These are phyloP conservation scores for Danio rerio DNA, from an alignment of 2,113 vertebrate species.

Conservation along the genomic window GRCz12tu NC_133185.1:31622501-31623000, in stretches of 20 bases:
- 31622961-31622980: no score
- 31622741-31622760: conserved; percentile 53
- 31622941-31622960: conserved; percentile 68
- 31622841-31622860: conserved; percentile 60
- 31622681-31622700: background rate
- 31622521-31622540: conserved; percentile 30
- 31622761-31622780: conserved; percentile 48
- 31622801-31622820: conserved; percentile 71
- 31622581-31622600: conserved; percentile 62
- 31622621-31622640: conserved; percentile 19
- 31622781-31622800: background rate
- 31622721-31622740: conserved; percentile 63
- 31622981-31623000: no score
- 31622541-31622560: conserved; percentile 66
- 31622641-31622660: conserved; percentile 53
- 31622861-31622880: conserved; percentile 68
- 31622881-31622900: conserved; percentile 63
- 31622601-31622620: conserved; percentile 49
- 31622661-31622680: conserved; percentile 51
- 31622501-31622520: background rate
- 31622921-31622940: conserved; percentile 70
- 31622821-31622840: conserved; percentile 77
- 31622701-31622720: conserved; percentile 54
- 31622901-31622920: conserved; percentile 64
- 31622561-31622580: conserved; percentile 74